Conservation (phyloP, 2,797 vertebrate genomes). For the Intellagama lesueurii region DNA sequence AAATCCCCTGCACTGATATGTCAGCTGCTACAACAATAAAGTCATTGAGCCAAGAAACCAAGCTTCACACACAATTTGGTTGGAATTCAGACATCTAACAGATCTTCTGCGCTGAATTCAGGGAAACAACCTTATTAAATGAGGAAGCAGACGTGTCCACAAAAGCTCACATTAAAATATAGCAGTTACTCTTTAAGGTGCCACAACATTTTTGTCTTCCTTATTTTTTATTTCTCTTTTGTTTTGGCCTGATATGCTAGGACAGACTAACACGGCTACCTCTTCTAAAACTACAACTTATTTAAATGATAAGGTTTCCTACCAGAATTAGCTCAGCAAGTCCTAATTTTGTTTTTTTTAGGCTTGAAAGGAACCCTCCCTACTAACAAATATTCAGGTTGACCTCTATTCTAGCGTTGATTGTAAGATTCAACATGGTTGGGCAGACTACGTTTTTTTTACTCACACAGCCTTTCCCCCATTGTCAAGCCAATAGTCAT, state of each 20-base stretch:
- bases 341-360: neutral
- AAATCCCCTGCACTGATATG: no score
- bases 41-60: neutral
- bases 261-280: no score
- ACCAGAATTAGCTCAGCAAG: neutral
- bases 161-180: no score
- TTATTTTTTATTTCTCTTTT: no score
- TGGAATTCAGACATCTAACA: neutral
- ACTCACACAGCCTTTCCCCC: neutral
- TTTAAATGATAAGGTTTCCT: neutral
- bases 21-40: neutral
- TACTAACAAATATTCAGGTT: neutral
- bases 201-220: no score
- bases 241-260: no score
- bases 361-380: neutral
- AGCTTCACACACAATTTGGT: neutral
- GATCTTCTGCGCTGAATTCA: neutral
- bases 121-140: neutral
- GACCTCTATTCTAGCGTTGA: neutral
- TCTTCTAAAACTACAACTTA: no score
- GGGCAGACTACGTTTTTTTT: neutral
- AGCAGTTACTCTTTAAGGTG: no score
- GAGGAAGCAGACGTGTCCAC: no score
- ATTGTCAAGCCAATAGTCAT: neutral
- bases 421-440: neutral